Base-by-base conservation (phyloP, 2,113 vertebrate genomes). In the Falcunculus frontatus region DNA sequence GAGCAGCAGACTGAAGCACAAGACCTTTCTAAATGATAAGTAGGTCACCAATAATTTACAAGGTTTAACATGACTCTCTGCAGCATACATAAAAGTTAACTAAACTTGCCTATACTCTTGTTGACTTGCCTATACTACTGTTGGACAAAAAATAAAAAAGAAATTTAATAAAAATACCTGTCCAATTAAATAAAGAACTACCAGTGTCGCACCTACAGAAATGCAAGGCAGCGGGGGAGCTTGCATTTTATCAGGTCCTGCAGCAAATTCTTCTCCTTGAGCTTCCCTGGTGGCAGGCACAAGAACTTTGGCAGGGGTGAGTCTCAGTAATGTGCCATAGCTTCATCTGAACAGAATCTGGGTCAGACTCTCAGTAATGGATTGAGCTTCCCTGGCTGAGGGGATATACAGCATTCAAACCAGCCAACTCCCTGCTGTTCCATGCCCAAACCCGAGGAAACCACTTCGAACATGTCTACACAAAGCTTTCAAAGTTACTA, bases 171-270 rank as follows among this genome's bases (percentile, higher is more conserved):
- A 72, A 74, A 75, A 59, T 13, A 19, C 7, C 3, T 44, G 88
- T 76, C 37, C 42, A 69, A 17, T n/a, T 33, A 94, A 76, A 72
- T 42, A 72, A 64, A 44, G 27, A 64, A 20, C 29, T 65, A 30
- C 25, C 6, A 41, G 4, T 18, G 5, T 10, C 52, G 25, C n/a
- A 64, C 15, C 53, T 49, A 60, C 13, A 42, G 49, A 67, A 85
- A 59, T 21, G 21, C 1, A 13, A 79, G 21, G 13, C 27, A 64
- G 16, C 0, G 0, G 25, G 11, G 10, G 19, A 77, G 3, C 11
- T 73, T 13, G 1, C 25, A 26, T 79, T 91, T 55, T 30, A 46
- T 63, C 12, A 46, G 0, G 2, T 59, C 7, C 37, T 12, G 15
- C 27, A 83, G n/a, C 53, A 68, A 67, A 26, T 33, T 67, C 11